phyloP scores from a whole-genome alignment of 2,888 invertebrate genomes.

The Stegana nigrithorax region DNA sequence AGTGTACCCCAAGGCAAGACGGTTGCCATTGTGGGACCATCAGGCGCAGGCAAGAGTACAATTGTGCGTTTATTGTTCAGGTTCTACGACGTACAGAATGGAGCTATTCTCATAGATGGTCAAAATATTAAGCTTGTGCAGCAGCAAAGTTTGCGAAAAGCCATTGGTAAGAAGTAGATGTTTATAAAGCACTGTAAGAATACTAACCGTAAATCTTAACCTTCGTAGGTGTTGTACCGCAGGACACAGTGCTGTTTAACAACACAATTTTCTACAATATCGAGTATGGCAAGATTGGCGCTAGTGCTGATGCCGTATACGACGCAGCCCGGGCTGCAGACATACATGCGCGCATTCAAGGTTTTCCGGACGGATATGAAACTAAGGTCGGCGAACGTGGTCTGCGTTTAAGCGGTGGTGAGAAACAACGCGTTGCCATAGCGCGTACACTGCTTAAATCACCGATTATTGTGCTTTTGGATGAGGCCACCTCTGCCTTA shows the following conservation, averaged over 20 bases:
- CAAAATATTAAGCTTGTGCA: conserved; percentile 89
- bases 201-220: background rate
- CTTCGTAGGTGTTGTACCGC: conserved; percentile 87
- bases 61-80: conserved; percentile 94
- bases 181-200: background rate
- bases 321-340: conserved; percentile 92
- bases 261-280: conserved; percentile 95
- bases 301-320: conserved; percentile 84
- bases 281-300: conserved; percentile 86
- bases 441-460: conserved; percentile 94
- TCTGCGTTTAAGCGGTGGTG: conserved; percentile 93
- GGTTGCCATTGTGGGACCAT: conserved; percentile 87
- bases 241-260: conserved; percentile 96
- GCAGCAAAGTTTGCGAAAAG: conserved; percentile 83
- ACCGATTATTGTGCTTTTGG: conserved; percentile 89
- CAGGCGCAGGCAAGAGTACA: conserved; percentile 95
- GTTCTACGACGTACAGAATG: conserved; percentile 94
- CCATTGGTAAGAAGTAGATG: conserved; percentile 71
- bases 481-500: conserved; percentile 95
- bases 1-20: conserved; percentile 86
- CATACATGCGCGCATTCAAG: conserved; percentile 90
- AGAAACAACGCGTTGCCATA: conserved; percentile 97
- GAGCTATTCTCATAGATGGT: conserved; percentile 87
- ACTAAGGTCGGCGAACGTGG: conserved; percentile 96
- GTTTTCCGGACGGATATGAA: conserved; percentile 91